Conservation (phyloP, 2,888 invertebrate genomes). For the Gnatocerus cornutus region DNA sequence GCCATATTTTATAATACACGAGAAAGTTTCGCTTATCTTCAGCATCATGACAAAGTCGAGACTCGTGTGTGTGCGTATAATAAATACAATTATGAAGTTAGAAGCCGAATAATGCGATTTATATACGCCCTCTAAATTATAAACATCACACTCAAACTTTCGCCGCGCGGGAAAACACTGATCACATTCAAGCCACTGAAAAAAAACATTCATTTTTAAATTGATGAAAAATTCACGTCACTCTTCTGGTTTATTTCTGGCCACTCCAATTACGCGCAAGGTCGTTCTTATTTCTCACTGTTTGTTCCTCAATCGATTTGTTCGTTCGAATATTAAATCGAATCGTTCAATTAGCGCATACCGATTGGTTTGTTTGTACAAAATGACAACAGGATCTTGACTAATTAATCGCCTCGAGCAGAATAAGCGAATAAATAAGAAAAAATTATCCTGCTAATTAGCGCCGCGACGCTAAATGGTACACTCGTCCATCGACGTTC, state of each 20-base stretch:
- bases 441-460: constrained; percentile 47
- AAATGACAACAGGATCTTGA: constrained; percentile 33
- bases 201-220: too few species aligned
- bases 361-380: constrained; percentile 29
- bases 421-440: constrained; percentile 44
- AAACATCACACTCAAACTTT: constrained; percentile 36
- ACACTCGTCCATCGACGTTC: constrained; percentile 18
- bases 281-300: not conserved
- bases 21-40: constrained; percentile 61
- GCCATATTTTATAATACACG: constrained; percentile 66
- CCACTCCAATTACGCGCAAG: not conserved
- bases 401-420: constrained; percentile 33
- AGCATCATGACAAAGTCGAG: constrained; percentile 57
- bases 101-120: constrained; percentile 47
- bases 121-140: constrained; percentile 40
- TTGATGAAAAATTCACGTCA: too few species aligned
- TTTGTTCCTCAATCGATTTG: constrained; percentile 11
- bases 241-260: not conserved
- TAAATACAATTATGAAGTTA: constrained; percentile 59
- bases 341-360: constrained; percentile 32
- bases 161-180: constrained; percentile 26
- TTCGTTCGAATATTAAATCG: constrained; percentile 32
- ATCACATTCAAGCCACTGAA: not conserved
- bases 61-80: constrained; percentile 58
- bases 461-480: constrained; percentile 42